Base-by-base conservation (phyloP, 2,113 vertebrate species). In the Polypterus bichir region DNA sequence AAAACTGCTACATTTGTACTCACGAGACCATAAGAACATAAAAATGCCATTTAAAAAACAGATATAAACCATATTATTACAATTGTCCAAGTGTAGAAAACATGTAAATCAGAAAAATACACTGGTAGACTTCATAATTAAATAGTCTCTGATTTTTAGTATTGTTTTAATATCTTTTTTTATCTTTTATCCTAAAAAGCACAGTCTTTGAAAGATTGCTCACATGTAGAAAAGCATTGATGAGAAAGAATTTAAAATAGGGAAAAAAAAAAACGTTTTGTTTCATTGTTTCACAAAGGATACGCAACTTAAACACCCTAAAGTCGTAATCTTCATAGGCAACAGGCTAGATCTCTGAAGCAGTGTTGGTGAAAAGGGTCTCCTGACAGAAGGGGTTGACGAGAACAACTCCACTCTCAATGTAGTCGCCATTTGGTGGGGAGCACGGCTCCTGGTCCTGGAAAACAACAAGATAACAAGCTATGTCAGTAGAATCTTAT, bases 381-480 rank as follows among this genome's bases (percentile, higher is more conserved):
- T 98, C 93, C 68, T 97, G 94, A 73, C 94, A 97, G 86, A 98
- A 98, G 9, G 96, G 96, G 76, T 98, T 98, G n/a, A 97, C 92
- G 2, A 98, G 89, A 72, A 98, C 93, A 82, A 97, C 90, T 49
- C 94, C 94, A 0, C 90, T 93, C 80, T 91, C 85, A 0, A 87
- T 88, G 75, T 95, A 97, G 79, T 96, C 93, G 0, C 94, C 94
- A 0, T 97, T 97, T 46, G 94, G 92, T 0, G 96, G 96, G 61
- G 93, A 91, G 64, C 88, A 90, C 1, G 88, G 90, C 76, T 98
- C 93, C 54, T 91, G 92, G 64, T 96, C 96, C 96, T 97, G 73
- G 64, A 74, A 70, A 54, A 76, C 63, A 78, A 64, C 48, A 66
- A 10, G 8, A n/a, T 59, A 8, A 3, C 1, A 3, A 4, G 27